phyloP scores from a whole-genome alignment of 1,140 invertebrate species.

The Drosophila ambigua region DNA sequence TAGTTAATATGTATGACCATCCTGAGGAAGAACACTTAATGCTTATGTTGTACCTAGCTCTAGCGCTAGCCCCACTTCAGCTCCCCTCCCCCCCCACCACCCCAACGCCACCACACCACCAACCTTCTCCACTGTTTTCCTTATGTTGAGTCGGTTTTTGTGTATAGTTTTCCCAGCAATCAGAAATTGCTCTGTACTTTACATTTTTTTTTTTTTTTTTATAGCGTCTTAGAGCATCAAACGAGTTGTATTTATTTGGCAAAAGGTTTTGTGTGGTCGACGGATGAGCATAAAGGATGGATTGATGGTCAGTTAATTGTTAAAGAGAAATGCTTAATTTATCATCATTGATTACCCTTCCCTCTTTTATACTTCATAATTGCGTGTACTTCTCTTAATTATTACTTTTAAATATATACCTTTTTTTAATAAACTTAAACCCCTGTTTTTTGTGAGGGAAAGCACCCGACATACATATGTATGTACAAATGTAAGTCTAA shows the following conservation, averaged over 20 bases:
- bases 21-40: slow-evolving; percentile 3
- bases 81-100: no score
- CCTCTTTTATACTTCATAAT: slow-evolving; percentile 51
- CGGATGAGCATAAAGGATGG: slow-evolving; percentile 8
- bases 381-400: slow-evolving; percentile 51
- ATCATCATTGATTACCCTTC: slow-evolving; percentile 54
- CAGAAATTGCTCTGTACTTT: slow-evolving; percentile 28
- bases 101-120: no score
- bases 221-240: slow-evolving; percentile 23
- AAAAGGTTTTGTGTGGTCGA: slow-evolving; percentile 40
- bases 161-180: slow-evolving; percentile 39
- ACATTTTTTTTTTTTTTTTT: slow-evolving; percentile 36
- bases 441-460: slow-evolving; percentile 50
- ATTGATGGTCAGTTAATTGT: slow-evolving; percentile 63
- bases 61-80: not conserved
- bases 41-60: not conserved
- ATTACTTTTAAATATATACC: slow-evolving; percentile 32
- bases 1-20: slow-evolving; percentile 1
- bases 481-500: no score
- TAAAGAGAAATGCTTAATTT: slow-evolving; percentile 57
- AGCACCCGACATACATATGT: slow-evolving; percentile 5
- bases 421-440: slow-evolving; percentile 40
- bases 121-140: slow-evolving; percentile 22
- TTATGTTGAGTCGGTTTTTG: slow-evolving; percentile 53
- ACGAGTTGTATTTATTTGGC: slow-evolving; percentile 57